A percentile compares a stretch with the other conserved stretches of the same genome.
Evolutionary conservation across 92 coral and sea anemone genomes (phyloP).

Genomic region (Bergia puertoricense): DNA sequence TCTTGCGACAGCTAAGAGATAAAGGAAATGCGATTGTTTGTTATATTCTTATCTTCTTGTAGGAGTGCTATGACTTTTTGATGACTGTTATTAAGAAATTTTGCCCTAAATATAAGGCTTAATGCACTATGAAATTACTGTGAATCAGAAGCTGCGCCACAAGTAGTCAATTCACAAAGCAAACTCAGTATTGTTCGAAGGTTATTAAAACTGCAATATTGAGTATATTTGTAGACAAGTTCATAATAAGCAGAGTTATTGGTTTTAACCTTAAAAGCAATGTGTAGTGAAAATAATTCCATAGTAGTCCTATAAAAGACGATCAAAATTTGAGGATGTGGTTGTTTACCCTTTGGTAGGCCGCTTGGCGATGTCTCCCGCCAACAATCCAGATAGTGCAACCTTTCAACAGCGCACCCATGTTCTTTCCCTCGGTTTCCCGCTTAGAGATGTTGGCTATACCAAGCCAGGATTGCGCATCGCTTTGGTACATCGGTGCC

Average conservation of each 20-base stretch:
- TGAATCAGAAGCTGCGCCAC: conserved; percentile 2
- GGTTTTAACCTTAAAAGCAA: neutral
- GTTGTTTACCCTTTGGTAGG: conserved; percentile 37
- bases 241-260: conserved; percentile 1
- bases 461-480: conserved; percentile 50
- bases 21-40: conserved; percentile 4
- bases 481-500: conserved; percentile 7
- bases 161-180: neutral
- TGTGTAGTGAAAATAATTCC: conserved; percentile 8
- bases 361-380: conserved; percentile 55
- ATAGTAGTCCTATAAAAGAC: neutral
- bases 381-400: conserved; percentile 39
- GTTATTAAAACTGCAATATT: too few relatives aligned
- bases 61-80: conserved; percentile 3
- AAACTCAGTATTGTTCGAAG: neutral
- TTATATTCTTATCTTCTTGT: neutral
- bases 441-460: conserved; percentile 32
- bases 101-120: neutral
- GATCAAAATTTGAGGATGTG: neutral
- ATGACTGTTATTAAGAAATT: neutral
- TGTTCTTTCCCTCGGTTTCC: conserved; percentile 24
- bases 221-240: neutral
- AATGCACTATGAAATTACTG: neutral
- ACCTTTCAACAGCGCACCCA: conserved; percentile 26
- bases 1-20: conserved; percentile 25